Percentiles rank a stretch among this genome's conserved stretches.
These are phyloP conservation scores for Marcusenius ussheri DNA, from an alignment of 2,113 vertebrate species.

Conservation along the genomic window DNA sequence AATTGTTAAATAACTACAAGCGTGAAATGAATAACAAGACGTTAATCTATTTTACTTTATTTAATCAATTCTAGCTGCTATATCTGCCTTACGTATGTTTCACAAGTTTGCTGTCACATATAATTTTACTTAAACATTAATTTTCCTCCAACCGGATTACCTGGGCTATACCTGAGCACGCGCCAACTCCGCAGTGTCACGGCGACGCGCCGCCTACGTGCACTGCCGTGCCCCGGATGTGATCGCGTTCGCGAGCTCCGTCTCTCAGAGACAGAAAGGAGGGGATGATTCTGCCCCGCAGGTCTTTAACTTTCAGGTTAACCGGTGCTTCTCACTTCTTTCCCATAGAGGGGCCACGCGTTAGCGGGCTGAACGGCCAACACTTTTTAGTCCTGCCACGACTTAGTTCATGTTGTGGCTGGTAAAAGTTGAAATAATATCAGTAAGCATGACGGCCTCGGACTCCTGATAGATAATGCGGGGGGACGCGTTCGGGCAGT, in stretches of 20 bases:
- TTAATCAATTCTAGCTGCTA: not conserved
- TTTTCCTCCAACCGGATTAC: not conserved
- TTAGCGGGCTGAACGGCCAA: not conserved
- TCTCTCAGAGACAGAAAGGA: constrained; percentile 41
- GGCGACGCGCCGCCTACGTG: not conserved
- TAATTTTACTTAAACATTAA: not conserved
- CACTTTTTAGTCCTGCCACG: not conserved
- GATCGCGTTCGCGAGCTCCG: constrained; percentile 24
- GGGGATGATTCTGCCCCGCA: constrained; percentile 85
- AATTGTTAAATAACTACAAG: not conserved
- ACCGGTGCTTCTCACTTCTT: not conserved
- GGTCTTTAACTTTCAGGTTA: constrained; percentile 91
- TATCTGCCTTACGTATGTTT: not conserved
- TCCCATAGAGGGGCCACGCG: not conserved
- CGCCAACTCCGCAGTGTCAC: not conserved
- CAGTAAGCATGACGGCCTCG: constrained; percentile 2
- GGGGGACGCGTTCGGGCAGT: constrained; percentile 3
- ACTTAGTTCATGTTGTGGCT: not conserved
- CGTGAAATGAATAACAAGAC: not conserved
- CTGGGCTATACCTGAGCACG: not conserved
- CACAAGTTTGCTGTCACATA: not conserved
- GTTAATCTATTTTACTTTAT: not conserved
- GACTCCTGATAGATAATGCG: constrained; percentile 24
- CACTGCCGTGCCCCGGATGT: constrained; percentile 44
- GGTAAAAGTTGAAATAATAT: not conserved